Evolutionary conservation across 2,888 invertebrate genomes (phyloP), one percentile per base, ranked within the genome.

Genomic region (Apeira syringaria): DNA sequence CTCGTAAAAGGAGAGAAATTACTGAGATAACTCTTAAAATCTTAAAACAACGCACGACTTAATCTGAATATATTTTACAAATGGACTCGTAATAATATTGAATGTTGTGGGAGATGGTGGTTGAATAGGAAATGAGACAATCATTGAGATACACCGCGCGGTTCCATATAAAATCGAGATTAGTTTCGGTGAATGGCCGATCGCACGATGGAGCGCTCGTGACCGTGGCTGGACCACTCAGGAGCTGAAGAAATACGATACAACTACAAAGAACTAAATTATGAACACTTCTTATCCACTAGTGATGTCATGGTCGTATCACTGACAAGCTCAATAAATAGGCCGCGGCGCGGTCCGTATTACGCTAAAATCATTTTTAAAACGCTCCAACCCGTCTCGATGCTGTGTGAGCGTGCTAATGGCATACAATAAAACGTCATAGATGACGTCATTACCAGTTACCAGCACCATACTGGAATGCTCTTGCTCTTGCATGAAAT

Each of bases 181-280:
- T 69, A 56, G 73, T 56, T 64, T 64, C 75, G 80, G 80, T 81
- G 80, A 81, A 79, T 60, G 77, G 68, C 74, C 80, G 68, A 64
- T 64, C 66, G 37, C 52, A 53, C 51, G 52, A 48, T 48, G 47
- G 44, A 24, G 32, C 42, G 60, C 54, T 72, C 77, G 75, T 77
- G 79, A 78, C 77, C 79, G 68, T 74, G 72, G 61, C 66, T 36
- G 41, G 49, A 50, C 51, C 55, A 47, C 37, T 53, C 46, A 52
- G 53, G 49, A 47, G 52, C 45, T 47, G 29, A 33, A 50, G 25
- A 25, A 7, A 5, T 20, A 2, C 43, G n/a, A n/a, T n/a, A n/a
- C n/a, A n/a, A n/a, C n/a, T n/a, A n/a, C n/a, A n/a, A n/a, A n/a
- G n/a, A n/a, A n/a, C n/a, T n/a, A n/a, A n/a, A n/a, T n/a, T n/a